Base-by-base conservation (phyloP, 2,113 vertebrate species). In the Isichthys henryi region DNA sequence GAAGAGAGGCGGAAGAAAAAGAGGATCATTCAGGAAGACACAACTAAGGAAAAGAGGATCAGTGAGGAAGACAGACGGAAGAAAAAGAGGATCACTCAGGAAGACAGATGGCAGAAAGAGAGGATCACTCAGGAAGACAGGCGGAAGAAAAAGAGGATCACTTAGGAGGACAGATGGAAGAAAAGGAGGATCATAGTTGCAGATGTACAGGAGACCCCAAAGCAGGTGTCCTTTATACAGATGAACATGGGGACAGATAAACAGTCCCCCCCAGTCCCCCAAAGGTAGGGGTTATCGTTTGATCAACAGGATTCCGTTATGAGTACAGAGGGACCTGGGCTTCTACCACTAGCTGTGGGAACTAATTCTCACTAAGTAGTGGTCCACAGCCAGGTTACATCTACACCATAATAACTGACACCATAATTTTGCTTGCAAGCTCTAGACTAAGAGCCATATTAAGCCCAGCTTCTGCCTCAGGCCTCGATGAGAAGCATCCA, bases 11-110 rank as follows among this genome's bases (percentile, higher is more conserved):
- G 3, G 3, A 53, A 52, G 50, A 15, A 53, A 53, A 53, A 13
- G 50, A 53, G 50, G 15, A 53, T 53, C 50, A 53, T 15, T 53
- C 2, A 53, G 3, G 50, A 15, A 3, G 50, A 17, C 2, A 3
- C 50, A 52, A 0, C 0, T 13, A 52, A 52, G 50, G 50, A 13
- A 52, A 52, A 2, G 50, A 13, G 13, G 10, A 52, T 52, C 11
- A 52, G 11, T 13, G 0, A 52, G 13, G 2, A 52, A 15, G 11
- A 15, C 11, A 23, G 0, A 21, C 1, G 0, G 0, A 23, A 21
- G 19, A 0, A 58, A 23, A 21, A 0, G 19, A 56, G 6, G 5
- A 58, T 58, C 6, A 23, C 19, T 58, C 5, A 58, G 53, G 52
- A 53, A 21, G 52, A 53, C 17, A 52, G 0, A 13, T 2, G 0